Conservation (phyloP, 2,797 vertebrate species). For the Enteromius fasciolatus region DNA sequence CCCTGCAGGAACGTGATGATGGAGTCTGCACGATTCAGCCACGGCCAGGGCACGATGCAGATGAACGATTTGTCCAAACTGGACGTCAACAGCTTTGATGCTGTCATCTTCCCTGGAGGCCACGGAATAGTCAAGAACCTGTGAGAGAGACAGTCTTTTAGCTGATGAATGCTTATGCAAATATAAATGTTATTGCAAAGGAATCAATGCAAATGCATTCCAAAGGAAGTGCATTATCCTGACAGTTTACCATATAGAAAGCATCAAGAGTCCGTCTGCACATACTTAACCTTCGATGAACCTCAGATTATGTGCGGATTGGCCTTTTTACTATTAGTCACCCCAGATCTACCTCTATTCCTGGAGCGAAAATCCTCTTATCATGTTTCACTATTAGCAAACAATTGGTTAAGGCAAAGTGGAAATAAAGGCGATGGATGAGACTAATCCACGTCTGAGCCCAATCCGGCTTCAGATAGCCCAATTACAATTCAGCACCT, state of each 20-base stretch:
- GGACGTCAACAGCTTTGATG: slow-evolving; percentile 76
- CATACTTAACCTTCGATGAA: neutral
- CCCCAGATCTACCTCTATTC: slow-evolving; percentile 44
- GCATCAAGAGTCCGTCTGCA: neutral
- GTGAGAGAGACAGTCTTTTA: slow-evolving; percentile 62
- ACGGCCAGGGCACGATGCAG: slow-evolving; percentile 72
- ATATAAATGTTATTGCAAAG: neutral
- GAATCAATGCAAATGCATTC: neutral
- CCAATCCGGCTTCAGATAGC: neutral
- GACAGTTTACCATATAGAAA: neutral
- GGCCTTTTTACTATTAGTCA: slow-evolving; percentile 14
- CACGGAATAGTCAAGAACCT: slow-evolving; percentile 77
- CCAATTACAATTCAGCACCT: neutral
- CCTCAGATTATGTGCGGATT: neutral
- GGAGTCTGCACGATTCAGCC: slow-evolving; percentile 77
- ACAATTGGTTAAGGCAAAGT: slow-evolving; percentile 33
- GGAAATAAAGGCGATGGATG: slow-evolving; percentile 28
- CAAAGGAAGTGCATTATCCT: neutral
- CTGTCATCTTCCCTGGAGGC: slow-evolving; percentile 77
- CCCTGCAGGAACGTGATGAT: slow-evolving; percentile 76
- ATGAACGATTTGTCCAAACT: slow-evolving; percentile 77
- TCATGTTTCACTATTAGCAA: slow-evolving; percentile 42
- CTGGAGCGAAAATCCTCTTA: slow-evolving; percentile 47
- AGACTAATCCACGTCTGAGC: slow-evolving; percentile 32
- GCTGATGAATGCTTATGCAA: neutral